Conservation (phyloP, 1,140 invertebrate genomes). For the Mactra quadrangularis region DNA sequence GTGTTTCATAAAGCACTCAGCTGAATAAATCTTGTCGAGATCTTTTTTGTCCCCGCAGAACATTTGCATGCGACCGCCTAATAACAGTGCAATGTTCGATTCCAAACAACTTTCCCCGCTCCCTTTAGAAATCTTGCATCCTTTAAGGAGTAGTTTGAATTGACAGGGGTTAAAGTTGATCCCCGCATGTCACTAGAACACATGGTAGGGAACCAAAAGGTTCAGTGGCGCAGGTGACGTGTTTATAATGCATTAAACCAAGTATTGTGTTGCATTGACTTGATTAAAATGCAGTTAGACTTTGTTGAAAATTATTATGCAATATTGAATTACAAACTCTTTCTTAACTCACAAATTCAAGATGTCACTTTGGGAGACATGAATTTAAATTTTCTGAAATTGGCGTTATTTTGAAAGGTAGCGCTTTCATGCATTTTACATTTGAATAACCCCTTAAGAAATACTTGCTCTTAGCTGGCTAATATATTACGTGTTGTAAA, state of each 20-base stretch:
- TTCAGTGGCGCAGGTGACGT: constrained; percentile 39
- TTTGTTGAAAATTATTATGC: constrained; percentile 40
- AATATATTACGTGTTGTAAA: constrained; percentile 19
- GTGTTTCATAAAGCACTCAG: constrained; percentile 42
- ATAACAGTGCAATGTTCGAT: constrained; percentile 37
- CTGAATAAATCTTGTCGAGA: constrained; percentile 43
- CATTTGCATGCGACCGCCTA: constrained; percentile 51
- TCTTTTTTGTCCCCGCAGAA: constrained; percentile 27
- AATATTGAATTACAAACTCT: constrained; percentile 42
- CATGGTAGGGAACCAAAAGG: constrained; percentile 23
- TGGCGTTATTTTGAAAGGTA: constrained; percentile 34
- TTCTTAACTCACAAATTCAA: constrained; percentile 45
- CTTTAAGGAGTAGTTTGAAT: not conserved
- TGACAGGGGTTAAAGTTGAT: constrained; percentile 44
- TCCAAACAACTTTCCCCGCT: not conserved
- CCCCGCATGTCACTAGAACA: constrained; percentile 30
- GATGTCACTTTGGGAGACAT: constrained; percentile 36
- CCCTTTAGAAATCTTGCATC: constrained; percentile 5
- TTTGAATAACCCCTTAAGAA: not conserved
- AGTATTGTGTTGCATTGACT: constrained; percentile 42
- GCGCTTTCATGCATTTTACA: constrained; percentile 17
- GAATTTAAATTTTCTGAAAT: constrained; percentile 28
- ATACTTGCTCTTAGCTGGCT: not conserved
- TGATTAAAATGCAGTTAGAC: constrained; percentile 59
- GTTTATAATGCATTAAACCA: constrained; percentile 25